Conservation (phyloP, 2,797 vertebrate species). For the Sciurus carolinensis region DNA sequence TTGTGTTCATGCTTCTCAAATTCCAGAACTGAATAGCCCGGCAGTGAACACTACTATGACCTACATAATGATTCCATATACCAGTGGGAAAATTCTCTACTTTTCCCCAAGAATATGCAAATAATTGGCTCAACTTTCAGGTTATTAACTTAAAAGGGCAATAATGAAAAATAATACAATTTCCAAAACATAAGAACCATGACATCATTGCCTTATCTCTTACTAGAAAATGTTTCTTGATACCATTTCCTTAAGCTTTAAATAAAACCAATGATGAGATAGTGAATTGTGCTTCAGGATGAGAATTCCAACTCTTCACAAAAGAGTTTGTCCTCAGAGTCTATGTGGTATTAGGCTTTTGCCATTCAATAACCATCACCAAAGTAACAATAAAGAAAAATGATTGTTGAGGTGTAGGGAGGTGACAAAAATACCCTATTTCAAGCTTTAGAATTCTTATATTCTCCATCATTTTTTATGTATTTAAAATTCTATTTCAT, state of each 20-base stretch:
- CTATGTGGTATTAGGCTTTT: neutral
- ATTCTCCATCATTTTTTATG: constrained; percentile 20
- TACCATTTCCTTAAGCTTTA: neutral
- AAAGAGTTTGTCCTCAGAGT: neutral
- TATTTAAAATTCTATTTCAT: constrained; percentile 60
- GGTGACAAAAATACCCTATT: neutral
- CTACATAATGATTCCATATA: neutral
- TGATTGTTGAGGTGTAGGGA: neutral
- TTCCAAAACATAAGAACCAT: neutral
- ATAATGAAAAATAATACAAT: neutral
- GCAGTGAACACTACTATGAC: neutral
- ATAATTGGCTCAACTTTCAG: neutral
- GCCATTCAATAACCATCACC: neutral
- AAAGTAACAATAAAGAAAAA: neutral
- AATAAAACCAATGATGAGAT: neutral
- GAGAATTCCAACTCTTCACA: neutral
- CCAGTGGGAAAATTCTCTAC: neutral
- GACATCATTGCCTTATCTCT: neutral
- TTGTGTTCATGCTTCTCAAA: neutral
- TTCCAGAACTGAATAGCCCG: neutral
- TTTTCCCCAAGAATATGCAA: neutral
- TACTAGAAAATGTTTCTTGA: neutral
- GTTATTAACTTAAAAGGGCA: neutral
- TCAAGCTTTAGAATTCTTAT: neutral
- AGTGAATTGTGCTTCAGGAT: neutral